Evolutionary conservation across 2,888 invertebrate genomes (phyloP), one percentile per base, ranked within the genome.

Genomic region (Nasonia oneida): DNA sequence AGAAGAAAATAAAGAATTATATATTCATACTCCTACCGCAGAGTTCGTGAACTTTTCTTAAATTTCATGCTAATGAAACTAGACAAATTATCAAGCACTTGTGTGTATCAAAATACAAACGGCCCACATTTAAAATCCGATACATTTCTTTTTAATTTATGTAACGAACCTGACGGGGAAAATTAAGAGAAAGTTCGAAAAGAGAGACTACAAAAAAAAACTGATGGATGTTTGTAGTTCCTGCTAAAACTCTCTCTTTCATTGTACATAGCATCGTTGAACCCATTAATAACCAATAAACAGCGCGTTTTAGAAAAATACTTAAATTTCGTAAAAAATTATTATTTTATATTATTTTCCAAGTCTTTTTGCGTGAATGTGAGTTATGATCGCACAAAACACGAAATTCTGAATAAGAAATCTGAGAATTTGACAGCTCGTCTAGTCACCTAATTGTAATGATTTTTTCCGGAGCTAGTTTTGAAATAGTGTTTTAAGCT

Each of bases 101-200:
- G 6, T 18, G n/a, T n/a, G 61, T 8, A 64, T 29, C 14, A 12
- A 10, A 29, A 64, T 57, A 57, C 6, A n/a, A 6, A n/a, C n/a
- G 4, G 4, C n/a, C 4, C n/a, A n/a, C 3, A 57, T n/a, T n/a
- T 3, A 1, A 57, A 18, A 57, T 57, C n/a, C n/a, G 57, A 57
- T 57, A 12, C 10, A 53, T 61, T 57, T 33, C 12, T 33, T 18
- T 8, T 74, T 47, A 47, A 47, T 18, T 50, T 42, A 14, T n/a
- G 73, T 47, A 50, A 75, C 23, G 29, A 18, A n/a, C 4, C 23
- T 29, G 14, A 14, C 23, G 50, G 3, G 29, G 23, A 75, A 29
- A 29, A 50, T 29, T 47, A 47, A 74, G 74, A 74, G 39, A 79
- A 79, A 79, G 79, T 70, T 33, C 29, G 50, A 67, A 33, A 67